Conservation (phyloP, 2,797 vertebrate genomes). For the Cynopterus sphinx region DNA sequence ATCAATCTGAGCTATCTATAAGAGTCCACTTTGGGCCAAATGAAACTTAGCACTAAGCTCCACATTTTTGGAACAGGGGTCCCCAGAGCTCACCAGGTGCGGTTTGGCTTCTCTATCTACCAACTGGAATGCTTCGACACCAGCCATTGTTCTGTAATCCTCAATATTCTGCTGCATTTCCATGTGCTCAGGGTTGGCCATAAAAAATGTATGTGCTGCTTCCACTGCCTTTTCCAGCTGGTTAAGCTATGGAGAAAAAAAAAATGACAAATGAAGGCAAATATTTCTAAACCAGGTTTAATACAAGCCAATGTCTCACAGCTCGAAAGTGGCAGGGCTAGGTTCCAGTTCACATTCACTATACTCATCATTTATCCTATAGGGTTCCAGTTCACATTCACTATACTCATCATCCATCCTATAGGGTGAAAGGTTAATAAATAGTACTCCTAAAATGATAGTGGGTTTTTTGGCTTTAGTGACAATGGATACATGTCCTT, state of each 20-base stretch:
- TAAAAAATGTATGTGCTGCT: slow-evolving; percentile 97
- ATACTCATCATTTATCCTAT: background rate
- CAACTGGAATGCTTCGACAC: slow-evolving; percentile 85
- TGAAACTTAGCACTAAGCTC: background rate
- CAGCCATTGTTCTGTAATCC: slow-evolving; percentile 90
- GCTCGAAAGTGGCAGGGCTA: background rate
- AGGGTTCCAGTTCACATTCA: background rate
- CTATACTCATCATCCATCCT: background rate
- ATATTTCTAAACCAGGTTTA: background rate
- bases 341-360: background rate
- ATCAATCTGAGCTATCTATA: background rate
- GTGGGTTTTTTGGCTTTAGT: background rate
- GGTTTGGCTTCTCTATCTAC: slow-evolving; percentile 91
- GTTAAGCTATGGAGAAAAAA: slow-evolving; percentile 87
- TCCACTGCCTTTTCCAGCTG: slow-evolving; percentile 93
- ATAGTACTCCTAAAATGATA: background rate
- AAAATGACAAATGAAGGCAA: background rate
- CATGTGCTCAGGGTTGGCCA: slow-evolving; percentile 98
- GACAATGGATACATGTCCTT: background rate
- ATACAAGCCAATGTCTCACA: background rate
- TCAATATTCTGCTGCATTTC: slow-evolving; percentile 94
- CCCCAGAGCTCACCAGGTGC: slow-evolving; percentile 90
- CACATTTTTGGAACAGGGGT: rapidly evolving
- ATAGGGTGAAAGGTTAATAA: background rate
- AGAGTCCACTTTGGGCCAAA: background rate